phyloP scores from a whole-genome alignment of 2,113 vertebrate species.

The Marcusenius ussheri region DNA sequence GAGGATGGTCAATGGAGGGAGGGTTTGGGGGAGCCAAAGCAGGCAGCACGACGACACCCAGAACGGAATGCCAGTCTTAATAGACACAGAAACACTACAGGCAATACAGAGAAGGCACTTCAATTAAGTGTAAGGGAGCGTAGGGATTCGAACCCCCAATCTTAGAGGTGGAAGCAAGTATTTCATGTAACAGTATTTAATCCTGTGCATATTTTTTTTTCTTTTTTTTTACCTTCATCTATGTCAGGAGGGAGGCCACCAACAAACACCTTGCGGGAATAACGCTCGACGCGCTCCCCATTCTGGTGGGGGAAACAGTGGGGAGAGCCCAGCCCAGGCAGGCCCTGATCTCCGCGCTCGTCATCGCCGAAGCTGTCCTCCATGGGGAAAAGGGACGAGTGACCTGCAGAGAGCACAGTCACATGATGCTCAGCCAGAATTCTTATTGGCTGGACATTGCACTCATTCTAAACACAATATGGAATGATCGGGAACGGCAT shows the following conservation, averaged over 20 bases:
- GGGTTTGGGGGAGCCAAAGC: not conserved
- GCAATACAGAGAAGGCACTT: not conserved
- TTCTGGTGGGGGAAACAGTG: slow-evolving; percentile 98
- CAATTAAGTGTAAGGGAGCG: not conserved
- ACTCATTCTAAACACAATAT: not conserved
- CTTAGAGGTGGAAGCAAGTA: not conserved
- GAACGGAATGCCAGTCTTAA: not conserved
- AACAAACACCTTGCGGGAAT: slow-evolving; percentile 96
- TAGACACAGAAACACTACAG: not conserved
- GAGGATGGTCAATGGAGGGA: no score
- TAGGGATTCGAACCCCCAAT: not conserved
- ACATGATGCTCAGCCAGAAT: not conserved
- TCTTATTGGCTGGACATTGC: not conserved
- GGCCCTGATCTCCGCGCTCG: slow-evolving; percentile 86
- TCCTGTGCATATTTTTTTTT: not conserved
- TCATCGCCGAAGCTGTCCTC: slow-evolving; percentile 96
- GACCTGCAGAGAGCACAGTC: slow-evolving; percentile 60
- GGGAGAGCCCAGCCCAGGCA: slow-evolving; percentile 83
- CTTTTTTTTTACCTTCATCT: slow-evolving; percentile 77
- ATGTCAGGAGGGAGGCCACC: slow-evolving; percentile 95
- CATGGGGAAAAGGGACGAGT: slow-evolving; percentile 97
- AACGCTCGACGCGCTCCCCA: slow-evolving; percentile 92
- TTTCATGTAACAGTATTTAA: not conserved
- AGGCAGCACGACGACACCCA: not conserved
- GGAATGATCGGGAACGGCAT: not conserved